These are phyloP conservation scores for Drymonia ruficornis DNA, from an alignment of 2,888 invertebrate species.

Conservation along the genomic window DNA sequence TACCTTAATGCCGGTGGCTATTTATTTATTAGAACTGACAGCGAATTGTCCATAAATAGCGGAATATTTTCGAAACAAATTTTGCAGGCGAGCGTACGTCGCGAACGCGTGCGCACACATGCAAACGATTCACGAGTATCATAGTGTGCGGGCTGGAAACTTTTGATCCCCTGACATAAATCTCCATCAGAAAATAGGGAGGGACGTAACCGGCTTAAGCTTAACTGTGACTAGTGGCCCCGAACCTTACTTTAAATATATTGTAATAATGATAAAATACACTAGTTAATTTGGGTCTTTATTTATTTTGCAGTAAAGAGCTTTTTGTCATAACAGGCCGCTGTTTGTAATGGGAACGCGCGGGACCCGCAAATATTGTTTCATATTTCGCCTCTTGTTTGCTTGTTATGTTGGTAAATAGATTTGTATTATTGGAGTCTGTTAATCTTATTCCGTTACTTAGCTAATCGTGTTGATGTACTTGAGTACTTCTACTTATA, in stretches of 20 bases:
- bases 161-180: slow-evolving; percentile 84
- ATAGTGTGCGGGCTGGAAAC: slow-evolving; percentile 74
- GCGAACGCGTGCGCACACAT: slow-evolving; percentile 41
- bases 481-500: slow-evolving; percentile 24
- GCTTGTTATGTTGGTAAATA: slow-evolving; percentile 66
- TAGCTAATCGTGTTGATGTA: slow-evolving; percentile 53
- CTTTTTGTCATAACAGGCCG: slow-evolving; percentile 68
- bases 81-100: slow-evolving; percentile 53
- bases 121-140: slow-evolving; percentile 33
- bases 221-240: slow-evolving; percentile 81
- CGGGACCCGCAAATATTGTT: slow-evolving; percentile 71
- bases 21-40: slow-evolving; percentile 69
- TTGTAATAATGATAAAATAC: slow-evolving; percentile 82
- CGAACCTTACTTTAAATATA: slow-evolving; percentile 81
- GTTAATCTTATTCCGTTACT: slow-evolving; percentile 69
- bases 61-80: slow-evolving; percentile 54
- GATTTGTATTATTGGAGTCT: slow-evolving; percentile 65
- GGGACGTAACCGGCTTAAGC: slow-evolving; percentile 84
- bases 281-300: slow-evolving; percentile 76
- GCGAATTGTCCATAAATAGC: slow-evolving; percentile 61
- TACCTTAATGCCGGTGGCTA: slow-evolving; percentile 47
- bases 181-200: slow-evolving; percentile 84
- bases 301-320: slow-evolving; percentile 73
- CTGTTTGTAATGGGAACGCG: slow-evolving; percentile 57
- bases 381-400: slow-evolving; percentile 68